These are phyloP conservation scores for Dipodomys spectabilis DNA, from an alignment of 2,113 vertebrate genomes.

Conservation along the genomic window DNA sequence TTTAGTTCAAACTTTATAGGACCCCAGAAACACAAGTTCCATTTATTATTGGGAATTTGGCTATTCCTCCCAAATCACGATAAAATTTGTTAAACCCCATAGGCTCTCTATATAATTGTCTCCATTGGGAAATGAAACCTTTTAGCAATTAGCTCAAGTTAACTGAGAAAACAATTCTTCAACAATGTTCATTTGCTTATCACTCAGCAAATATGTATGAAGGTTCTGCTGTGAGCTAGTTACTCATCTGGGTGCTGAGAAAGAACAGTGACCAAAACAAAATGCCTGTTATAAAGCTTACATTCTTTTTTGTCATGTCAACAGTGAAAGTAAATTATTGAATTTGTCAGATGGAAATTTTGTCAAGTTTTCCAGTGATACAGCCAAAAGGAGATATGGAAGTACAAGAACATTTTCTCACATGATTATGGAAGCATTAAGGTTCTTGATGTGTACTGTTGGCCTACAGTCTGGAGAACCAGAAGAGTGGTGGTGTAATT, in stretches of 20 bases:
- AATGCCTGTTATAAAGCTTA: background rate
- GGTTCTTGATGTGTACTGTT: background rate
- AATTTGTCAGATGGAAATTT: background rate
- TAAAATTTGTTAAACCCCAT: conserved; percentile 23
- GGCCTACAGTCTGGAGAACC: background rate
- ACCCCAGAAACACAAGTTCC: conserved; percentile 36
- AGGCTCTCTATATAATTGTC: conserved; percentile 31
- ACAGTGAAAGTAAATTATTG: conserved; percentile 37
- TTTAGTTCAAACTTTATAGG: conserved; percentile 54
- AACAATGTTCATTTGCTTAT: conserved; percentile 21
- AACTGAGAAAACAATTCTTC: conserved; percentile 57
- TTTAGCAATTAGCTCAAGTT: conserved; percentile 12
- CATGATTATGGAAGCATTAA: background rate
- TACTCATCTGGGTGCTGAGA: conserved; percentile 6
- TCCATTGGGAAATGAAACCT: conserved; percentile 60
- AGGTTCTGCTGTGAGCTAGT: background rate
- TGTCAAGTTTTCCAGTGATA: background rate
- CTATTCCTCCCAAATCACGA: conserved; percentile 51
- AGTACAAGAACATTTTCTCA: background rate
- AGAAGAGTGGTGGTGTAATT: background rate
- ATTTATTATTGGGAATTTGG: conserved; percentile 43
- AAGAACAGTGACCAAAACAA: conserved; percentile 40
- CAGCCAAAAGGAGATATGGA: background rate
- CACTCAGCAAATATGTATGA: conserved; percentile 23
- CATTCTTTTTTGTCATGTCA: background rate